phyloP scores from a whole-genome alignment of 2,797 vertebrate genomes.

The Pelodytes ibericus region DNA sequence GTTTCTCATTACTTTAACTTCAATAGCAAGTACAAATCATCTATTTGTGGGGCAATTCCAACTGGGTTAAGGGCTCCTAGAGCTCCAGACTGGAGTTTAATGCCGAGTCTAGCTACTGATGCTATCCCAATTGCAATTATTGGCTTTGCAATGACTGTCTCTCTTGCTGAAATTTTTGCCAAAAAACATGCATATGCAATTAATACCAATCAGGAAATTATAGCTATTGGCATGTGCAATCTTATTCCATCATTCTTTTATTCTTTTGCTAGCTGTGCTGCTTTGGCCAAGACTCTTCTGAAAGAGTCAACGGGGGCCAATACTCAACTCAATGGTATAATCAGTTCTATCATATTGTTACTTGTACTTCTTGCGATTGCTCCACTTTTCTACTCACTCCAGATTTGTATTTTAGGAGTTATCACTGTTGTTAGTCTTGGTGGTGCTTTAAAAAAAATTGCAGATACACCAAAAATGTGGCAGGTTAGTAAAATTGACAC shows the following conservation, averaged over 20 bases:
- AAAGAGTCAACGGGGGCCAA: constrained; percentile 67
- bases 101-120: constrained; percentile 65
- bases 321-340: constrained; percentile 62
- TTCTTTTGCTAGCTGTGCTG: constrained; percentile 65
- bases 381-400: constrained; percentile 63
- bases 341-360: constrained; percentile 64
- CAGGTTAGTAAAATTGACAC: constrained; percentile 64
- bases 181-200: constrained; percentile 66
- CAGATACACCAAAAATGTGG: constrained; percentile 63
- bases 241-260: constrained; percentile 68
- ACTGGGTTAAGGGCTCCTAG: constrained; percentile 65
- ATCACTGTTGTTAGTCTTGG: constrained; percentile 64
- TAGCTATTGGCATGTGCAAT: constrained; percentile 67
- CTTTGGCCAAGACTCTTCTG: constrained; percentile 66
- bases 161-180: constrained; percentile 66
- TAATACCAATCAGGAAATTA: constrained; percentile 68
- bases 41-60: constrained; percentile 65
- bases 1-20: constrained; percentile 61
- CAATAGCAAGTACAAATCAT: constrained; percentile 48
- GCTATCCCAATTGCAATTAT: constrained; percentile 67
- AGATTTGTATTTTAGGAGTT: constrained; percentile 64
- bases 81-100: constrained; percentile 57
- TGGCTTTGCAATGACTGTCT: constrained; percentile 66
- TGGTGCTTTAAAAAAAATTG: constrained; percentile 59
- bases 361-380: constrained; percentile 66